Base-by-base conservation (phyloP, 2,113 vertebrate genomes). In the Lampris incognitus region DNA sequence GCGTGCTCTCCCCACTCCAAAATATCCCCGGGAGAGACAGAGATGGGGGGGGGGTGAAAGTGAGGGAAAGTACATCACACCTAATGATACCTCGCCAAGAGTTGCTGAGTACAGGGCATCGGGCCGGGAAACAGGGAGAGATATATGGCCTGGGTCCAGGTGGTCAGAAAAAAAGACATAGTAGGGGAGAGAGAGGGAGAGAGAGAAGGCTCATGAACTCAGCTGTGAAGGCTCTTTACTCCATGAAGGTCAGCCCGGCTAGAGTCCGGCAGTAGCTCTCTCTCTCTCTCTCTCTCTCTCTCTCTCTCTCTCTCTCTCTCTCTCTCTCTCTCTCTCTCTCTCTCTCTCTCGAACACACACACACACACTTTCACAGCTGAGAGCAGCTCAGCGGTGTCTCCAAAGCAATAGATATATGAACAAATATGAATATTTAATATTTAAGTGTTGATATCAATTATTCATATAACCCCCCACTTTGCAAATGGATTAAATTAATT, bases 371-470 rank as follows among this genome's bases (percentile, higher is more conserved):
- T 6, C 42, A 46, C n/a, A 58, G 1, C 3, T 9, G n/a, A 11
- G 48, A 55, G 63, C 44, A 40, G 46, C 67, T 59, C 68, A 11
- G 65, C 42, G 1, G 4, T n/a, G 9, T 24, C 57, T 54, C 46
- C 48, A 49, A 10, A 71, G 64, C 79, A 66, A 69, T 67, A 78
- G 79, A 78, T 48, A 5, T 75, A 87, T 81, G 83, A 76, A 78
- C 80, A 86, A 89, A 90, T 87, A 92, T 94, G 79, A 92, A 93
- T 93, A 90, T 91, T 93, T 94, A 78, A 93, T 87, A 88, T 90
- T 82, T 72, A 89, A 91, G 77, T 88, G 82, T 91, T 92, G 41
- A 58, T 81, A 89, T 93, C 84, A 92, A 88, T 90, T 93, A 93
- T 93, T 91, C 87, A 93, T 84, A 78, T 82, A 81, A 89, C 51